Conservation (phyloP, 1,140 invertebrate genomes). For the Drosophila asahinai region DNA sequence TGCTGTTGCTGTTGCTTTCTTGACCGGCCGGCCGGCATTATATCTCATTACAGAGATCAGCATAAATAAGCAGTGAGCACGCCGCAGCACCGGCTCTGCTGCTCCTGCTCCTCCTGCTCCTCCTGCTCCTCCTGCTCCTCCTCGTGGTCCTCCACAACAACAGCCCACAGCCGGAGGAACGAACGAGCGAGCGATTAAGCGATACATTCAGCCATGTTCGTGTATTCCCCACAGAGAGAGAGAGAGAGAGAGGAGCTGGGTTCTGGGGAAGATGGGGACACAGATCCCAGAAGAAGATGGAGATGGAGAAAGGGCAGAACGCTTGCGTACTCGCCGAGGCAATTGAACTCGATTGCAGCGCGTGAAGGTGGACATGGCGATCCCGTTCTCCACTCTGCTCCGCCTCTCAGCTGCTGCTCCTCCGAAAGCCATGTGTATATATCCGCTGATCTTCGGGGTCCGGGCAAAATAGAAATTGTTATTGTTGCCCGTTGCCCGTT, state of each 20-base stretch:
- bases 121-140: not conserved
- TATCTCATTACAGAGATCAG: slow-evolving; percentile 84
- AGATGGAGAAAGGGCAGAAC: slow-evolving; percentile 53
- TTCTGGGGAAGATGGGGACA: slow-evolving; percentile 36
- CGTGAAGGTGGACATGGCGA: slow-evolving; percentile 77
- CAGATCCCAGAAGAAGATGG: slow-evolving; percentile 49
- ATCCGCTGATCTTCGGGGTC: slow-evolving; percentile 28
- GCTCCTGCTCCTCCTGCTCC: not conserved
- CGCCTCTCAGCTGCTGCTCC: not conserved
- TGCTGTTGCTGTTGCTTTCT: slow-evolving; percentile 45
- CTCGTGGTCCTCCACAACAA: slow-evolving; percentile 8
- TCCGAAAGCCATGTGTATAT: slow-evolving; percentile 7
- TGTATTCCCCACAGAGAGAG: slow-evolving; percentile 62
- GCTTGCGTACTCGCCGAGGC: slow-evolving; percentile 67
- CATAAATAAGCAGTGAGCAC: slow-evolving; percentile 80
- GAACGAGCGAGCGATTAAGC: slow-evolving; percentile 69
- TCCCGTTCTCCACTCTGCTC: slow-evolving; percentile 40
- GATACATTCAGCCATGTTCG: slow-evolving; percentile 64
- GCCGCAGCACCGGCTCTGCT: slow-evolving; percentile 45
- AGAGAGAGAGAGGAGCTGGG: slow-evolving; percentile 6
- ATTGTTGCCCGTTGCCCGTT: slow-evolving; percentile 41
- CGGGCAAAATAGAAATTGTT: slow-evolving; percentile 75
- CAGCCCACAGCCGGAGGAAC: slow-evolving; percentile 38
- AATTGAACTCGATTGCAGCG: slow-evolving; percentile 74
- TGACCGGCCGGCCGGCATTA: slow-evolving; percentile 77